Base-by-base conservation (phyloP, 1,140 invertebrate species). In the Semibalanus balanoides region DNA sequence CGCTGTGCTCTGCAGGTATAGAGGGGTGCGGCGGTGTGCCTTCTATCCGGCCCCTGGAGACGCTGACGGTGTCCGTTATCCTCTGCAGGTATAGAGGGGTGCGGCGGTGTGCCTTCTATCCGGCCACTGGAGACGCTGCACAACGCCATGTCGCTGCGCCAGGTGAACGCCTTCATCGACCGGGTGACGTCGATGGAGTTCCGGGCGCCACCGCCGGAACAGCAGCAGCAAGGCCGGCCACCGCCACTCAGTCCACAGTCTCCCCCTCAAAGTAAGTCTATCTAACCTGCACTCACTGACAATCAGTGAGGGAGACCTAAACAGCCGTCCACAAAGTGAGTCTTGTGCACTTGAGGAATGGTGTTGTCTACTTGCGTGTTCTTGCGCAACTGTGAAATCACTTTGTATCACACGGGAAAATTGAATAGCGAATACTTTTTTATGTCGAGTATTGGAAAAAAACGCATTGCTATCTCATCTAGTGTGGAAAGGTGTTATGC, bases 101-200 rank as follows among this genome's bases (percentile, higher is more conserved):
- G 92, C 82, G 92, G 91, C 31, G 92, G 94, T 79, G 95, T 97
- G 73, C 96, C 96, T 64, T 90, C 93, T 0, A 95, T 98, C 79
- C 88, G 95, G 74, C 95, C 96, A 0, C 83, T 98, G 81, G 96
- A 98, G 85, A 98, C 96, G 3, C 85, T 98, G 43, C 96, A 98
- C 85, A 98, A 98, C 85, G 93, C 95, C 35, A 84, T 98, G 77
- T 97, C 95, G 31, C 85, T 97, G 78, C 89, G 90, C 64, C 93
- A 98, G 82, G 84, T 98, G 79, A 95, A 97, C 82, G 85, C 85
- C 7, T 98, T 97, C 83, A 84, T 98, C 79, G 91, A 93, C 79
- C 88, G 89, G 79, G 93, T 95, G 87, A 93, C 92, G 0, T 85
- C 87, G 31, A 87, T 79, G 19, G 76, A 80, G 27, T 80, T 80